Percentiles rank a stretch among this genome's conserved stretches.
Conservation (phyloP, 2,113 vertebrate genomes). For the Mastomys coucha region DNA sequence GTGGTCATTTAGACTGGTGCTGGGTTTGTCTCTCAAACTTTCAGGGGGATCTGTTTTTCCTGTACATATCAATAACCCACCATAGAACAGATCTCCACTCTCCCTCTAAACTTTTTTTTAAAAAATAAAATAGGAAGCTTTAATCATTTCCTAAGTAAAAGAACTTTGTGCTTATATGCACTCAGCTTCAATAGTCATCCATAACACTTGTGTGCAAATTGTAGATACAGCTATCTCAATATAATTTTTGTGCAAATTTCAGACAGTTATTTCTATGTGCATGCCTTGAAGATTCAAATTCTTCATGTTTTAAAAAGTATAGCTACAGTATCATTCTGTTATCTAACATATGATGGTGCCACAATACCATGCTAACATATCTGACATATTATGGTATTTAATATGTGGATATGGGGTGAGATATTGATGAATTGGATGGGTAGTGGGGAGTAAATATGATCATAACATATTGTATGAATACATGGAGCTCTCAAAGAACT, state of each 20-base stretch:
- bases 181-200: rapidly evolving
- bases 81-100: background rate
- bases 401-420: background rate
- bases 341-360: background rate
- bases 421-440: background rate
- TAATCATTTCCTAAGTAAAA: background rate
- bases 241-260: background rate
- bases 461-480: background rate
- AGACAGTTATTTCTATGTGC: background rate
- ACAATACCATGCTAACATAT: no score
- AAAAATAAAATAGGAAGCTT: background rate
- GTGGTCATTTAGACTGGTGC: rapidly evolving
- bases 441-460: background rate
- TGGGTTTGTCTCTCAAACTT: rapidly evolving
- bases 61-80: background rate
- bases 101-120: background rate
- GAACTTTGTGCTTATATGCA: rapidly evolving
- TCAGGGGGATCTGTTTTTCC: rapidly evolving
- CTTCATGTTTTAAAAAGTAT: background rate
- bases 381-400: no score
- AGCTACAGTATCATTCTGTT: background rate
- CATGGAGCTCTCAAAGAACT: background rate
- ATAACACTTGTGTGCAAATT: background rate
- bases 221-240: background rate
- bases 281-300: background rate